These are phyloP conservation scores for Lasius fuliginosus DNA, from an alignment of 2,888 invertebrate genomes.

Conservation along the genomic window DNA sequence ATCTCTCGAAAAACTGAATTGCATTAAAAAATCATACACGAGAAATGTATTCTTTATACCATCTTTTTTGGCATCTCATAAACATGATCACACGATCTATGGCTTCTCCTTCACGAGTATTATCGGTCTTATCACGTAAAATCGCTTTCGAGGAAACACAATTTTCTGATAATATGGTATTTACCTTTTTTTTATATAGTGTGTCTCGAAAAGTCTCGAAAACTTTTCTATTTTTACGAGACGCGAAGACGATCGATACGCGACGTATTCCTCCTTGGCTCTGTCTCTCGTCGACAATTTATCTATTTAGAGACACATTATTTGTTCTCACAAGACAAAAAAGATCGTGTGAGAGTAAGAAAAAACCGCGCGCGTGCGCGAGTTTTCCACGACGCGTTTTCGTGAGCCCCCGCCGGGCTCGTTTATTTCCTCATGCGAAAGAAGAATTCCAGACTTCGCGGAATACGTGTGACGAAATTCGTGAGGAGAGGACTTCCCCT, in stretches of 20 bases:
- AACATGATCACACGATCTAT: constrained; percentile 12
- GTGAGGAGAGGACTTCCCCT: neutral
- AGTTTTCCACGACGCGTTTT: neutral
- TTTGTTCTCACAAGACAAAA: constrained; percentile 53
- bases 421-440: constrained; percentile 26
- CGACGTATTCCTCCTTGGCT: neutral
- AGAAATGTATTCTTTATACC: neutral
- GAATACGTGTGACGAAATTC: neutral
- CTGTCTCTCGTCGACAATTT: constrained; percentile 52
- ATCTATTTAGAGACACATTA: constrained; percentile 59
- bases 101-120: neutral
- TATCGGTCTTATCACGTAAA: constrained; percentile 1
- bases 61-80: neutral
- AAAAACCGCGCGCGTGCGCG: neutral
- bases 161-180: constrained; percentile 6
- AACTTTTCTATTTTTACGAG: neutral
- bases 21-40: neutral
- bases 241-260: constrained; percentile 27
- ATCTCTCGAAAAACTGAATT: neutral
- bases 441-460: constrained; percentile 19
- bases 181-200: constrained; percentile 12
- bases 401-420: neutral
- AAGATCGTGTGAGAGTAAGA: constrained; percentile 7
- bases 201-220: neutral
- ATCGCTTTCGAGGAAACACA: neutral